A percentile compares a stretch with the other conserved stretches of the same genome.
phyloP scores from a whole-genome alignment of 2,797 vertebrate genomes.

The Xenopus petersii region DNA sequence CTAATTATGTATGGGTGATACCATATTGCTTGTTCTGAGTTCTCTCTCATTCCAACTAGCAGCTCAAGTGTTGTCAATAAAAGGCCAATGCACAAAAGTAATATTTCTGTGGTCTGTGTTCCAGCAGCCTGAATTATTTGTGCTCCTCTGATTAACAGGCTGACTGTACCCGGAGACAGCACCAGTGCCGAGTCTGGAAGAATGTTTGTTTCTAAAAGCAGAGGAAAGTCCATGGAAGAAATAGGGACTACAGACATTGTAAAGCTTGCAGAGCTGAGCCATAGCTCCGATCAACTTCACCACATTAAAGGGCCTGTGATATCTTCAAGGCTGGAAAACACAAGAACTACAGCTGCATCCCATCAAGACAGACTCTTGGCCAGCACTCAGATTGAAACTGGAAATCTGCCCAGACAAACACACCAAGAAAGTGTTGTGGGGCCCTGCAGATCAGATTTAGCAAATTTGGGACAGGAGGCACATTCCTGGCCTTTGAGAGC shows the following conservation, averaged over 20 bases:
- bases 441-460: not conserved
- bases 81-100: not conserved
- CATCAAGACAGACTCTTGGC: conserved; percentile 14
- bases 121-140: not conserved
- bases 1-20: too few relatives aligned
- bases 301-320: conserved; percentile 41
- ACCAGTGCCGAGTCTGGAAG: not conserved
- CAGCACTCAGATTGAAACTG: conserved; percentile 47
- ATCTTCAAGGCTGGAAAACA: not conserved
- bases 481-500: conserved; percentile 10
- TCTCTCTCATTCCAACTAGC: too few relatives aligned
- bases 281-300: conserved; percentile 74
- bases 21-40: too few relatives aligned
- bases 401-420: conserved; percentile 31
- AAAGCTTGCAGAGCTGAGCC: conserved; percentile 61
- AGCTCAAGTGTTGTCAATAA: too few relatives aligned
- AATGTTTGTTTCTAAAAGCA: conserved; percentile 21
- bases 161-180: conserved; percentile 3
- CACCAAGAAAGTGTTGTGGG: conserved; percentile 1
- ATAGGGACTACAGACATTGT: conserved; percentile 56
- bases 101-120: not conserved
- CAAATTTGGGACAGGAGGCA: not conserved
- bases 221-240: conserved; percentile 77
- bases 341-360: conserved; percentile 5
- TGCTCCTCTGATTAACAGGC: conserved; percentile 3